These are phyloP conservation scores for Odontesthes bonariensis DNA, from an alignment of 2,113 vertebrate genomes.

Conservation along the genomic window DNA sequence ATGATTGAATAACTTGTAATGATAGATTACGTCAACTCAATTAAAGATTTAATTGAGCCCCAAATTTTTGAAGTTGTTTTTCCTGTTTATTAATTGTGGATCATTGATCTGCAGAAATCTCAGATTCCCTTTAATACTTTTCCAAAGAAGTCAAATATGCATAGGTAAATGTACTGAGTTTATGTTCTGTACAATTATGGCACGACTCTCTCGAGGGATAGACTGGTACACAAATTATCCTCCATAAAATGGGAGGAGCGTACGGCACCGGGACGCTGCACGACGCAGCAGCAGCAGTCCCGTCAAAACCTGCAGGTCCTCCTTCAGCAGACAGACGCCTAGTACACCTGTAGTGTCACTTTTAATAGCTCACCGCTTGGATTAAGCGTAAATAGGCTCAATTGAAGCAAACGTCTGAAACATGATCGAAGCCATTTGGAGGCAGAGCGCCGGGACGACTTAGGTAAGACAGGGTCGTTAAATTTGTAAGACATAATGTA, in stretches of 20 bases:
- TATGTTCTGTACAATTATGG: not conserved
- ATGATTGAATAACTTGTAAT: too few species aligned
- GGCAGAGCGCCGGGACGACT: slow-evolving; percentile 38
- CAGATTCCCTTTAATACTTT: too few species aligned
- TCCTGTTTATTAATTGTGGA: not conserved
- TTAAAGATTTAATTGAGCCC: too few species aligned
- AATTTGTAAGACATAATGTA: not conserved
- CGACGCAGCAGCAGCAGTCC: slow-evolving; percentile 62
- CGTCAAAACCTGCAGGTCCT: slow-evolving; percentile 49
- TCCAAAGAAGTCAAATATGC: too few species aligned
- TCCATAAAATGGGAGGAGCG: slow-evolving; percentile 69
- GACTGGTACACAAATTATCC: slow-evolving; percentile 44
- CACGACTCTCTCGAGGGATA: slow-evolving; percentile 23
- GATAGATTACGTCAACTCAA: too few species aligned
- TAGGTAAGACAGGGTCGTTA: slow-evolving; percentile 50
- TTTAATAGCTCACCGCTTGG: slow-evolving; percentile 10
- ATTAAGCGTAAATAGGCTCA: slow-evolving; percentile 15
- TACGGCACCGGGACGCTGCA: slow-evolving; percentile 56
- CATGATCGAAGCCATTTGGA: slow-evolving; percentile 53
- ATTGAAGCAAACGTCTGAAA: not conserved
- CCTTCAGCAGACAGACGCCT: slow-evolving; percentile 20
- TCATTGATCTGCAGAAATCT: not conserved
- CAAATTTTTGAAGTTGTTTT: not conserved
- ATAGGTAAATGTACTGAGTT: not conserved
- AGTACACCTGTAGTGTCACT: slow-evolving; percentile 48